These are phyloP conservation scores for Cynaeus angustus DNA, from an alignment of 2,888 invertebrate species.

Conservation along the genomic window DNA sequence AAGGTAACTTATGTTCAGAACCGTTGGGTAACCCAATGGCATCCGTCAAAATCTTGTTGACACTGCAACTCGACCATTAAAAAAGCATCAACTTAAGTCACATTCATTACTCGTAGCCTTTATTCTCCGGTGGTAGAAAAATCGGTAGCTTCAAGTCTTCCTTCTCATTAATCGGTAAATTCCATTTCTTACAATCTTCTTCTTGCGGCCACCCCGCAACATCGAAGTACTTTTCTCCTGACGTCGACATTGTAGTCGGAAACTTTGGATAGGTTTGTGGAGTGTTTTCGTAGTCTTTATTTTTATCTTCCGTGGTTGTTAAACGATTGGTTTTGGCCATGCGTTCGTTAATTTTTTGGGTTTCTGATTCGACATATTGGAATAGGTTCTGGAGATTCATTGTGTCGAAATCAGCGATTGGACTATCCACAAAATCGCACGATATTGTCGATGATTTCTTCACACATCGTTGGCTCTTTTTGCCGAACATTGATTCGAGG, in stretches of 20 bases:
- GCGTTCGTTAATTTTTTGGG: conserved; percentile 72
- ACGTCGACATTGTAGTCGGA: conserved; percentile 73
- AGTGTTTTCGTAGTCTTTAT: conserved; percentile 51
- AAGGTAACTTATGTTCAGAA: conserved; percentile 81
- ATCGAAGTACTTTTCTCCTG: conserved; percentile 74
- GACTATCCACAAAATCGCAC: conserved; percentile 69
- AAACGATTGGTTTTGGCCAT: conserved; percentile 62
- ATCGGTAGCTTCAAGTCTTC: conserved; percentile 77
- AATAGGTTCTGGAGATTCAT: conserved; percentile 71
- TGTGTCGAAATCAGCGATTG: conserved; percentile 70
- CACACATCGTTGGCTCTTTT: conserved; percentile 69
- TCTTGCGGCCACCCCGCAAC: conserved; percentile 75
- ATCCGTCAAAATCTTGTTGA: conserved; percentile 75
- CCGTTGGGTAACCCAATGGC: conserved; percentile 77
- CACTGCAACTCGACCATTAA: conserved; percentile 66
- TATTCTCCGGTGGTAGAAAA: conserved; percentile 85
- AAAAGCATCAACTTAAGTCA: conserved; percentile 1
- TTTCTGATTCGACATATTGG: conserved; percentile 73
- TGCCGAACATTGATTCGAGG: conserved; percentile 52
- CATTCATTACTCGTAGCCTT: conserved; percentile 79
- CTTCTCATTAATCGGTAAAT: conserved; percentile 70
- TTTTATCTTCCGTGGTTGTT: conserved; percentile 44
- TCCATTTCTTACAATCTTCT: conserved; percentile 72
- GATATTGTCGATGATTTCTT: conserved; percentile 67
- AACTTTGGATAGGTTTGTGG: conserved; percentile 68